phyloP scores from a whole-genome alignment of 2,888 invertebrate genomes.

The Platycnemis pennipes region DNA sequence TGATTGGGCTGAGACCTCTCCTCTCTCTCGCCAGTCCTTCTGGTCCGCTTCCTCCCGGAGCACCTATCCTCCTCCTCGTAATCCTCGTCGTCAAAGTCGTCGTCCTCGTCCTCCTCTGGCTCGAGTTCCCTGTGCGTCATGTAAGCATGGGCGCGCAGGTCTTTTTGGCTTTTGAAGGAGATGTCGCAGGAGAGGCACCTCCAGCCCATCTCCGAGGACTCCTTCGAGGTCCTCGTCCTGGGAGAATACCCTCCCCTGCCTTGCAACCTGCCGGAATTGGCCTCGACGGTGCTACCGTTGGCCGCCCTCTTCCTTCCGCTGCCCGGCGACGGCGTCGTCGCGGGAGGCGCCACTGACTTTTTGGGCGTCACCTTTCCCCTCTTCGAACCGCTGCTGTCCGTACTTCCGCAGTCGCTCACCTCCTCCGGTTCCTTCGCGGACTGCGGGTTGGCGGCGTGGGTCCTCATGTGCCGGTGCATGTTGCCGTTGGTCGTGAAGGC shows the following conservation, averaged over 20 bases:
- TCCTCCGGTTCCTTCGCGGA: constrained; percentile 56
- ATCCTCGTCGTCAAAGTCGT: constrained; percentile 41
- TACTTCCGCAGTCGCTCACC: constrained; percentile 43
- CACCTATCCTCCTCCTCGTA: constrained; percentile 31
- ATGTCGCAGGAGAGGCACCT: constrained; percentile 88
- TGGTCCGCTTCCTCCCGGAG: constrained; percentile 49
- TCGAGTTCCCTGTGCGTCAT: constrained; percentile 80
- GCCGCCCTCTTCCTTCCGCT: constrained; percentile 76
- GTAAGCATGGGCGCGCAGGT: constrained; percentile 86
- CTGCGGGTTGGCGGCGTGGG: constrained; percentile 80
- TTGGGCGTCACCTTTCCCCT: constrained; percentile 75
- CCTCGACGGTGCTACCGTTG: constrained; percentile 74
- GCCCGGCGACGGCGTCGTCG: constrained; percentile 70
- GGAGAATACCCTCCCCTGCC: constrained; percentile 12
- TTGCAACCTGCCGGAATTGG: constrained; percentile 32
- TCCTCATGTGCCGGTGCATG: constrained; percentile 91
- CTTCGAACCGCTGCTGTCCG: constrained; percentile 69
- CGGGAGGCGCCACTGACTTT: constrained; percentile 75
- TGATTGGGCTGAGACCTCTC: constrained; percentile 74
- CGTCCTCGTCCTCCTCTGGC: constrained; percentile 73
- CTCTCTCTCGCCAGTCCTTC: constrained; percentile 74
- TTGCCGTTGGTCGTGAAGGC: constrained; percentile 93
- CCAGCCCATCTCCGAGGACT: constrained; percentile 28
- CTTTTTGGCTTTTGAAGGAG: constrained; percentile 87
- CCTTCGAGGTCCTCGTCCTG: constrained; percentile 16